Percentiles rank a stretch among this genome's conserved stretches.
Evolutionary conservation across 2,113 vertebrate genomes (phyloP).

Genomic region (Amia ocellicauda): DNA sequence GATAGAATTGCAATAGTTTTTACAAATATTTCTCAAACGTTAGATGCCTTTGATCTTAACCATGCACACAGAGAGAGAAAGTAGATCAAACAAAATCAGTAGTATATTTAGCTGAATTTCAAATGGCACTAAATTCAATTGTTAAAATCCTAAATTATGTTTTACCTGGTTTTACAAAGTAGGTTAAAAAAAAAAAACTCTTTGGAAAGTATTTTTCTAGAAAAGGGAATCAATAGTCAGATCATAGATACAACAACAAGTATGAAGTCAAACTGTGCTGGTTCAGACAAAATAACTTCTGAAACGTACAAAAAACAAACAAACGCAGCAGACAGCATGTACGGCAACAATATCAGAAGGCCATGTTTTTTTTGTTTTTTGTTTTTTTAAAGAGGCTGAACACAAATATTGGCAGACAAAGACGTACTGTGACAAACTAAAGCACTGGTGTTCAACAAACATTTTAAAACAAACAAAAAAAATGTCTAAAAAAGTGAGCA

Average conservation of each 20-base stretch:
- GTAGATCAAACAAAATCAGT: no score
- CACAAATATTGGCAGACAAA: constrained; percentile 46
- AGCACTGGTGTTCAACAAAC: constrained; percentile 60
- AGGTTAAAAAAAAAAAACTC: constrained; percentile 20
- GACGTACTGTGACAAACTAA: constrained; percentile 52
- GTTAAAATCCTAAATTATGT: not conserved
- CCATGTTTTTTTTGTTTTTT: not conserved
- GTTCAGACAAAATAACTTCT: constrained; percentile 42
- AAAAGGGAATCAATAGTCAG: constrained; percentile 25
- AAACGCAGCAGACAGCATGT: constrained; percentile 28
- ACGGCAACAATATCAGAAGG: constrained; percentile 45
- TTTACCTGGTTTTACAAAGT: not conserved
- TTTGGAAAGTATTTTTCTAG: constrained; percentile 47
- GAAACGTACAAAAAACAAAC: constrained; percentile 18
- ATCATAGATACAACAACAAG: constrained; percentile 25
- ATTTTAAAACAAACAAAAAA: constrained; percentile 52
- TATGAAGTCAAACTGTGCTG: constrained; percentile 47
- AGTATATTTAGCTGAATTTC: no score
- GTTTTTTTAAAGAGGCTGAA: constrained; percentile 36
- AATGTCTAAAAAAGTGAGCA: constrained; percentile 68
- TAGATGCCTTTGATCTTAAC: no score
- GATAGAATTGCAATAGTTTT: no score
- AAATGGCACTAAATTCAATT: not conserved
- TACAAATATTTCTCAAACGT: no score
- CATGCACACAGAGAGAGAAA: no score